Conservation (phyloP, 2,113 vertebrate species). For the Numenius arquata region DNA sequence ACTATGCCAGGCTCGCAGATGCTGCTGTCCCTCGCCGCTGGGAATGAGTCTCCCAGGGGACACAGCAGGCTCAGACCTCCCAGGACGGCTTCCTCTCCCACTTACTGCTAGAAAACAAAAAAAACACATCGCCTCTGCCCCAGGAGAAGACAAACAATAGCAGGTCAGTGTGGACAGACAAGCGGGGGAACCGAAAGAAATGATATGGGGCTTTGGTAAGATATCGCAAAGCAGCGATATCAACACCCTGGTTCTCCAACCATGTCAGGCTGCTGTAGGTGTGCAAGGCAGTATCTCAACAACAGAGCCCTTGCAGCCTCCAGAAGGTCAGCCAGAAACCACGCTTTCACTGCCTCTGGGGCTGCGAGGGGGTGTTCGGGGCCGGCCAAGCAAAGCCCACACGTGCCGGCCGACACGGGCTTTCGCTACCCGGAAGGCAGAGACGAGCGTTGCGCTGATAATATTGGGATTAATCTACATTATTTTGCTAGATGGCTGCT, state of each 20-base stretch:
- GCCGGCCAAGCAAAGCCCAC: neutral
- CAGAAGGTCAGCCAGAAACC: slow-evolving; percentile 32
- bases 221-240: neutral
- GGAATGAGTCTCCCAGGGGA: neutral
- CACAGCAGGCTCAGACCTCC: neutral
- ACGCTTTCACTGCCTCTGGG: neutral
- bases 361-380: neutral
- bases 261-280: neutral
- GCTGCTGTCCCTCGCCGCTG: neutral
- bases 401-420: fast-evolving
- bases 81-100: neutral
- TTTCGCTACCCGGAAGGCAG: neutral
- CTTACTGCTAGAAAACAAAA: neutral
- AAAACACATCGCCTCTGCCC: neutral
- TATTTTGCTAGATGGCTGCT: neutral
- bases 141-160: neutral
- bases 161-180: neutral
- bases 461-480: neutral
- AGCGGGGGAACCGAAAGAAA: neutral
- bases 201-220: neutral
- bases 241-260: neutral
- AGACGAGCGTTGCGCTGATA: neutral
- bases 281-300: neutral
- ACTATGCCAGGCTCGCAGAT: neutral
- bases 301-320: neutral